Conservation (phyloP, 1,140 invertebrate species). For the Zaprionus taronus region DNA sequence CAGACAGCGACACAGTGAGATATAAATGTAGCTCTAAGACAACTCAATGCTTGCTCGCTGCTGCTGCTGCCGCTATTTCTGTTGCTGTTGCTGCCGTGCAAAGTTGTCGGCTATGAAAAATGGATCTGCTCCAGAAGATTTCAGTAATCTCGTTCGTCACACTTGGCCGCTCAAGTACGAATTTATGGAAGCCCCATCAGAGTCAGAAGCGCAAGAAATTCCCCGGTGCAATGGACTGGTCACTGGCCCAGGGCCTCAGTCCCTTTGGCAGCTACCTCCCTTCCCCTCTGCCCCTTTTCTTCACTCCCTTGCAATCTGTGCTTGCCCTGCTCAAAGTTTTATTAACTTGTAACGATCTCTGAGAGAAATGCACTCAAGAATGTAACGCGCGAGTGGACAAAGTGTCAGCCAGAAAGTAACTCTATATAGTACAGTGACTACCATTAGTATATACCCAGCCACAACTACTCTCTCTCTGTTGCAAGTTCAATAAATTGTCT, state of each 20-base stretch:
- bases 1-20: slow-evolving; percentile 16
- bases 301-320: slow-evolving; percentile 2
- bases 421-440: slow-evolving; percentile 9
- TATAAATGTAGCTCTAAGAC: slow-evolving; percentile 61
- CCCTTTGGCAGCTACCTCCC: not conserved
- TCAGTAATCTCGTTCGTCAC: slow-evolving; percentile 84
- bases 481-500: slow-evolving; percentile 69
- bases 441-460: not conserved
- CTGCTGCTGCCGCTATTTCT: slow-evolving; percentile 4
- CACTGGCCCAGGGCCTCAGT: slow-evolving; percentile 7
- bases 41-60: slow-evolving; percentile 62
- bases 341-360: slow-evolving; percentile 71
- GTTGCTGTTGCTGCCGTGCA: slow-evolving; percentile 17
- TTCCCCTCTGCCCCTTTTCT: not conserved
- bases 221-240: slow-evolving; percentile 10
- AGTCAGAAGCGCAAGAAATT: slow-evolving; percentile 15
- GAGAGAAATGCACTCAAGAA: slow-evolving; percentile 70
- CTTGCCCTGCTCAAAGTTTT: slow-evolving; percentile 49
- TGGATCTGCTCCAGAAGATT: slow-evolving; percentile 84
- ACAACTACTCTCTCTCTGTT: slow-evolving; percentile 44
- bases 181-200: slow-evolving; percentile 76
- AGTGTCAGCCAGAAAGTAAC: slow-evolving; percentile 49
- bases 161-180: slow-evolving; percentile 84
- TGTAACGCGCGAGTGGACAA: slow-evolving; percentile 71
- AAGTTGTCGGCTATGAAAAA: slow-evolving; percentile 81